Evolutionary conservation across 1,140 invertebrate species (phyloP).

Genomic region (Rhyzopertha dominica): DNA sequence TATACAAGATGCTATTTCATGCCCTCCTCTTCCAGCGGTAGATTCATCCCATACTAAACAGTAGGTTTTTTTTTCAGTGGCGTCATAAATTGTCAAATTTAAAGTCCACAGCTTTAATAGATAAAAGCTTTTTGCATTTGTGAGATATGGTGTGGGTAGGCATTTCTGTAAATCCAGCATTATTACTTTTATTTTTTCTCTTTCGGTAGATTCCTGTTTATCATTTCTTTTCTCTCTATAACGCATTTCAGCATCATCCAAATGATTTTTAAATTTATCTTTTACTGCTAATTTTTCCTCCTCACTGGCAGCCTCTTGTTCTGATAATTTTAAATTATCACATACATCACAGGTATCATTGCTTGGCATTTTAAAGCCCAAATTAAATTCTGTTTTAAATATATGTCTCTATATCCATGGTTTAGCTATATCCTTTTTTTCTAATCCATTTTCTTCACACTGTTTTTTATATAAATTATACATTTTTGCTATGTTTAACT

Average conservation of each 20-base stretch:
- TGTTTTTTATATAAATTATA: conserved; percentile 1
- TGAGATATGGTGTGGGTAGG: conserved; percentile 1
- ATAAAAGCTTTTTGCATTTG: conserved; percentile 17
- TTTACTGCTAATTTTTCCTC: neutral
- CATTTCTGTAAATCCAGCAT: conserved; percentile 6
- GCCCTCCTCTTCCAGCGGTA: conserved; percentile 2
- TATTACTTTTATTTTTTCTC: neutral
- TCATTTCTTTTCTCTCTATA: conserved; percentile 8
- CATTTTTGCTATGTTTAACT: conserved; percentile 1
- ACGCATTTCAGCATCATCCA: conserved; percentile 4
- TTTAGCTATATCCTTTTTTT: neutral
- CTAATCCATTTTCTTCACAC: conserved; percentile 1
- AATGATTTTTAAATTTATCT: conserved; percentile 6
- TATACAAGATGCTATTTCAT: conserved; percentile 7
- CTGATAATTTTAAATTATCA: neutral
- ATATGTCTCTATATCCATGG: neutral
- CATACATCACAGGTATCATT: conserved; percentile 5
- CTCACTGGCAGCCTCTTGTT: neutral
- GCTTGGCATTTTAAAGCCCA: conserved; percentile 2
- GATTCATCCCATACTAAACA: conserved; percentile 18
- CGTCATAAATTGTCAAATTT: conserved; percentile 16
- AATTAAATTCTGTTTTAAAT: conserved; percentile 9
- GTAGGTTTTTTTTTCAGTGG: conserved; percentile 11
- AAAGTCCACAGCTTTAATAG: conserved; percentile 13
- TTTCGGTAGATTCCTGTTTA: too few relatives aligned